Evolutionary conservation across 2,113 vertebrate species (phyloP).

Genomic region (Chamaetylas fuelleborni): DNA sequence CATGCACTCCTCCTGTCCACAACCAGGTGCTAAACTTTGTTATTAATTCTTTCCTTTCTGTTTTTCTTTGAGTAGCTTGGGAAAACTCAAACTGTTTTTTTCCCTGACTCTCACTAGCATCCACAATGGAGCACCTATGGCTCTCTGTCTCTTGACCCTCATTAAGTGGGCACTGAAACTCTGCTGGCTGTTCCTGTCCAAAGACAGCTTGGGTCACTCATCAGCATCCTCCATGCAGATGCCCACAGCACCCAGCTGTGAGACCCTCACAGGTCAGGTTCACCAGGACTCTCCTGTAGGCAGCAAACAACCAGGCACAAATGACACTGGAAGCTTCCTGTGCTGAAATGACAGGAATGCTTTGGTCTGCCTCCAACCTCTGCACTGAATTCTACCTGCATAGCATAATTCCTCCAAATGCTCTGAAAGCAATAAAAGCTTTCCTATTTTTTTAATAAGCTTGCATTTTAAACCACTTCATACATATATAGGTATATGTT

Average conservation of each 20-base stretch:
- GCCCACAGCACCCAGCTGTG: neutral
- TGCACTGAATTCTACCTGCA: neutral
- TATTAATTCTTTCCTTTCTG: too few relatives aligned
- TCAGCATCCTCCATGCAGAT: neutral
- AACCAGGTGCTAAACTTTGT: too few relatives aligned
- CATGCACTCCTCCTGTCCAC: too few relatives aligned
- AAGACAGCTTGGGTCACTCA: neutral
- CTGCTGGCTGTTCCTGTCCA: neutral
- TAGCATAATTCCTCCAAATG: neutral
- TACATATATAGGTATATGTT: neutral
- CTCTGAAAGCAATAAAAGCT: neutral
- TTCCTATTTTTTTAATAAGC: neutral
- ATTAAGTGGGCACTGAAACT: neutral
- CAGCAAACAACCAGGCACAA: neutral
- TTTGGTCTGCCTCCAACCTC: neutral
- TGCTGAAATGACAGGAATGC: fast-evolving
- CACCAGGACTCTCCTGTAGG: neutral
- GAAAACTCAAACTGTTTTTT: too few relatives aligned
- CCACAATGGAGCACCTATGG: neutral
- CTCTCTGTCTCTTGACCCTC: neutral
- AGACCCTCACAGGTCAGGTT: neutral
- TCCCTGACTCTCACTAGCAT: too few relatives aligned
- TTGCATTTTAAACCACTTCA: neutral
- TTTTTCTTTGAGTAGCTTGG: too few relatives aligned
- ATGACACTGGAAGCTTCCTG: fast-evolving